Conservation (phyloP, 2,888 invertebrate genomes). For the Sarcophaga caerulescens region DNA sequence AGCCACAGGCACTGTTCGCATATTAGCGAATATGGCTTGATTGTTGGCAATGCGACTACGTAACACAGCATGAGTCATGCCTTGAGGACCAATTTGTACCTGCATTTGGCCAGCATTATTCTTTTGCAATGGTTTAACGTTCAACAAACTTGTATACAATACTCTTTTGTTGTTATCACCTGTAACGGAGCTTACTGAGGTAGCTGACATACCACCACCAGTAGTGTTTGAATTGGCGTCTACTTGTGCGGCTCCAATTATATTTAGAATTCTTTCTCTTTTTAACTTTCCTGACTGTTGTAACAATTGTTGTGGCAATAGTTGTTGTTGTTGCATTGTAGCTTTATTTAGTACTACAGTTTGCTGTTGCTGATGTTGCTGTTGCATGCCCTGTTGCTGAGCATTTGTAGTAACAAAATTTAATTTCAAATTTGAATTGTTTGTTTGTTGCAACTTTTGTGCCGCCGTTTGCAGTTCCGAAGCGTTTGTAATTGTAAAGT, state of each 20-base stretch:
- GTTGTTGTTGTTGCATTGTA: constrained; percentile 63
- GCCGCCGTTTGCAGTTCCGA: constrained; percentile 74
- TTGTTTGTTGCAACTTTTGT: constrained; percentile 78
- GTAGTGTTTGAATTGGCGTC: constrained; percentile 48
- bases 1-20: constrained; percentile 75
- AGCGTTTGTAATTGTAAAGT: constrained; percentile 77
- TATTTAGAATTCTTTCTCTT: constrained; percentile 73
- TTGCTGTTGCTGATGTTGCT: constrained; percentile 72
- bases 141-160: constrained; percentile 79
- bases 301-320: constrained; percentile 65
- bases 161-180: constrained; percentile 76
- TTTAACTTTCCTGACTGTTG: constrained; percentile 76
- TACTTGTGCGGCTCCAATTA: constrained; percentile 70
- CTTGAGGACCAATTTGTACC: constrained; percentile 77
- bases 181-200: constrained; percentile 57
- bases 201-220: constrained; percentile 42
- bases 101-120: constrained; percentile 79
- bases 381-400: constrained; percentile 64
- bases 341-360: constrained; percentile 76
- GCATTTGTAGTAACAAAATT: constrained; percentile 78
- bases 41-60: constrained; percentile 77
- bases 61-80: constrained; percentile 76
- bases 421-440: constrained; percentile 79
- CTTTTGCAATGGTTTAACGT: constrained; percentile 79
- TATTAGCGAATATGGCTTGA: constrained; percentile 76